Evolutionary conservation across 2,797 vertebrate species (phyloP).

Genomic region (Limnodromus scolopaceus): DNA sequence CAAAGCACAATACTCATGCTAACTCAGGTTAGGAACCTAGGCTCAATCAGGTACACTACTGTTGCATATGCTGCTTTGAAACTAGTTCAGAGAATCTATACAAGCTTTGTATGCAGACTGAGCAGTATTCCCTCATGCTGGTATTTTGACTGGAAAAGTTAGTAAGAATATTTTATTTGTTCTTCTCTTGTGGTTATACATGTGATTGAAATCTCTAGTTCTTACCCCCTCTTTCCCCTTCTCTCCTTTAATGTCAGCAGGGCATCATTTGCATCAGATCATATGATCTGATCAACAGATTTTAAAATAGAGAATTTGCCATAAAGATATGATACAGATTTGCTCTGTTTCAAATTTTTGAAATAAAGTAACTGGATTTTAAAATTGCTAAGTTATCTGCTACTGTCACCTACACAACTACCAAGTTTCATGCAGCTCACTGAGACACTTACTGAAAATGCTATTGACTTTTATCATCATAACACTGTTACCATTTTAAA

Average conservation of each 20-base stretch:
- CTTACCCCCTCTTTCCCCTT: accelerated
- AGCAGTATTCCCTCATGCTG: not conserved
- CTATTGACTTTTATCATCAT: not conserved
- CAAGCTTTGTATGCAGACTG: not conserved
- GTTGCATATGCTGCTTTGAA: not conserved
- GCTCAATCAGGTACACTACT: not conserved
- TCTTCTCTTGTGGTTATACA: not conserved
- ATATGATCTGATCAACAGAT: not conserved
- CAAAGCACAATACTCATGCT: not conserved
- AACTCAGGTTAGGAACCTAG: not conserved
- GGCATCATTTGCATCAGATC: not conserved
- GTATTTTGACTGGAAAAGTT: not conserved
- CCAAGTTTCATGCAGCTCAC: not conserved
- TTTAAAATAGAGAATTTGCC: not conserved
- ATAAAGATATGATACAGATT: not conserved
- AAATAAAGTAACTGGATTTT: not conserved
- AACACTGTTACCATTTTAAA: not conserved
- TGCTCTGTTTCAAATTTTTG: not conserved
- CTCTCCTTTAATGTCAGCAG: not conserved
- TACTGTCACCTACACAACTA: not conserved
- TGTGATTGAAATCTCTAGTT: not conserved
- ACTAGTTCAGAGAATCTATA: not conserved
- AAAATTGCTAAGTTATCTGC: not conserved
- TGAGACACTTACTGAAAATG: not conserved
- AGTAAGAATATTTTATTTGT: not conserved